Evolutionary conservation across 2,888 invertebrate species (phyloP).

Genomic region (Blera fallax): DNA sequence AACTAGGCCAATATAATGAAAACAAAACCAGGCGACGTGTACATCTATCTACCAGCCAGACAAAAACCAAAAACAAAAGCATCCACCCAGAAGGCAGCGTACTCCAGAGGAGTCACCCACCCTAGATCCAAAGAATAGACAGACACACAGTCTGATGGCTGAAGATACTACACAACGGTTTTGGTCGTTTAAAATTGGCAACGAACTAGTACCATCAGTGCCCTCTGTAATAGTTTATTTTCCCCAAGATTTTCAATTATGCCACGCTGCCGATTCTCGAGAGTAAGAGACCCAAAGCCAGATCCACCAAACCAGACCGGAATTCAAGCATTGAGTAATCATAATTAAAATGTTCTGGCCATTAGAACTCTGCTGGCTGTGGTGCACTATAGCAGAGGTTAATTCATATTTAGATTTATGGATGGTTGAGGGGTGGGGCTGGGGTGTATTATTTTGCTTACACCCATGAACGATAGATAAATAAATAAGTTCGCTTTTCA

Average conservation of each 20-base stretch:
- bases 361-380: conserved; percentile 33
- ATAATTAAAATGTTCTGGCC: conserved; percentile 70
- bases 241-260: conserved; percentile 47
- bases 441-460: conserved; percentile 2
- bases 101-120: neutral
- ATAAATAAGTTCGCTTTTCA: conserved; percentile 14
- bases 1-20: conserved; percentile 52
- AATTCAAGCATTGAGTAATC: conserved; percentile 53
- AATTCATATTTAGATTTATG: conserved; percentile 29
- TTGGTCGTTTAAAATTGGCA: conserved; percentile 31
- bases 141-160: conserved; percentile 28
- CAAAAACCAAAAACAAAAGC: conserved; percentile 9
- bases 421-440: neutral
- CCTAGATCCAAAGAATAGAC: neutral
- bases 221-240: conserved; percentile 33
- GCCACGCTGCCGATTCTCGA: neutral
- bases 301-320: neutral
- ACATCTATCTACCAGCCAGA: neutral
- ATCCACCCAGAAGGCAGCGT: neutral
- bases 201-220: neutral
- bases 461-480: conserved; percentile 14
- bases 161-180: neutral
- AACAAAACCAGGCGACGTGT: conserved; percentile 23
- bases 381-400: conserved; percentile 20
- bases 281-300: too few relatives aligned